A percentile compares a stretch with the other conserved stretches of the same genome.
phyloP scores from a whole-genome alignment of 1,140 invertebrate genomes.

The Aphelinus atriplicis region DNA sequence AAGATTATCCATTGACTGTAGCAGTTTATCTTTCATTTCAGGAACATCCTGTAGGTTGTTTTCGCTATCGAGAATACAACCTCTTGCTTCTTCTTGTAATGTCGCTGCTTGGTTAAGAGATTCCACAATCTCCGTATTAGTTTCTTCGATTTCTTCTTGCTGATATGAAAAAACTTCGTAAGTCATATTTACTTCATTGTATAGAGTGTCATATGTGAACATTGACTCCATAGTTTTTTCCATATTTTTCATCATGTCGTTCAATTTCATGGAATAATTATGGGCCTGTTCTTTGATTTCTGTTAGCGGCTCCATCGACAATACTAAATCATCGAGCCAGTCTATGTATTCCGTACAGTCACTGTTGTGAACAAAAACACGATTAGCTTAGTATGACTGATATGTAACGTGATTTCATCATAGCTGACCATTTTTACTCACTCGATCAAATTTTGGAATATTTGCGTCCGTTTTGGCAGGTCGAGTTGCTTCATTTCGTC shows the following conservation, averaged over 20 bases:
- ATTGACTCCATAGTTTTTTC: slow-evolving; percentile 57
- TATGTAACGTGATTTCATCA: slow-evolving; percentile 1
- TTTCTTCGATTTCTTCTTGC: slow-evolving; percentile 45
- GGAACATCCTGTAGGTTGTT: slow-evolving; percentile 60
- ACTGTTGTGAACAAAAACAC: slow-evolving; percentile 36
- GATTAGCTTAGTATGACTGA: neutral
- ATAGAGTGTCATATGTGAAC: slow-evolving; percentile 57
- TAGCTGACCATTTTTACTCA: slow-evolving; percentile 30
- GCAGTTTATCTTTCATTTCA: slow-evolving; percentile 54
- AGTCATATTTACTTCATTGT: slow-evolving; percentile 55
- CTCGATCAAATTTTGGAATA: slow-evolving; percentile 65
- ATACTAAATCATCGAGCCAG: slow-evolving; percentile 62
- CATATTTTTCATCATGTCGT: slow-evolving; percentile 52
- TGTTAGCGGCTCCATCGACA: slow-evolving; percentile 59
- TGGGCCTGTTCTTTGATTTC: slow-evolving; percentile 53
- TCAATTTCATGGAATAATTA: slow-evolving; percentile 55
- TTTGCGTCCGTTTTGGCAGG: slow-evolving; percentile 57
- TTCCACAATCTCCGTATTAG: slow-evolving; percentile 46
- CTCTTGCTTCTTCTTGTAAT: slow-evolving; percentile 51
- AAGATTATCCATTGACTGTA: slow-evolving; percentile 60
- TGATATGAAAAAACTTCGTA: slow-evolving; percentile 44
- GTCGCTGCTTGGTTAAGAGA: slow-evolving; percentile 51
- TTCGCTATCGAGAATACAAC: slow-evolving; percentile 53
- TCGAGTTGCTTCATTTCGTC: slow-evolving; percentile 68
- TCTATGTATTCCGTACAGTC: slow-evolving; percentile 51